phyloP scores from a whole-genome alignment of 2,888 invertebrate genomes.

The Diarsia rubi region DNA sequence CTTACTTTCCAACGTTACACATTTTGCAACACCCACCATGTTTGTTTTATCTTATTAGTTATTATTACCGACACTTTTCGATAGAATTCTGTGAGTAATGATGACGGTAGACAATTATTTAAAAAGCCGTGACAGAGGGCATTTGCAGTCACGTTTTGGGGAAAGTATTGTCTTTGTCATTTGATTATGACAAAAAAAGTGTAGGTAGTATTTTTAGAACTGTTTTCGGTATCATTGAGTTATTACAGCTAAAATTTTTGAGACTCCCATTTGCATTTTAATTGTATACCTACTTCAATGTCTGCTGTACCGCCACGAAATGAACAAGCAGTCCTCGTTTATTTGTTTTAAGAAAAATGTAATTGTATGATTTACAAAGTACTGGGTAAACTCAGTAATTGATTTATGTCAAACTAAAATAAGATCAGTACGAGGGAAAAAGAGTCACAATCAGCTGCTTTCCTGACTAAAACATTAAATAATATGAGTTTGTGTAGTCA shows the following conservation, averaged over 20 bases:
- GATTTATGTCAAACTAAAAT: too few relatives aligned
- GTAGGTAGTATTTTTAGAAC: not conserved
- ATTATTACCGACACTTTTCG: slow-evolving; percentile 40
- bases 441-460: too few relatives aligned
- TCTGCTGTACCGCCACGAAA: not conserved
- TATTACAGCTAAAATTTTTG: not conserved
- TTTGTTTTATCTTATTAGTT: slow-evolving; percentile 66
- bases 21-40: slow-evolving; percentile 72
- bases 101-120: slow-evolving; percentile 16
- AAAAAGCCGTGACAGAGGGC: slow-evolving; percentile 17
- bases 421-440: too few relatives aligned
- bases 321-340: too few relatives aligned
- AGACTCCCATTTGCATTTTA: not conserved
- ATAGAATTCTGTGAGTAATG: slow-evolving; percentile 46
- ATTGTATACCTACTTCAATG: not conserved
- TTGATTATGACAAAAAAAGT: slow-evolving; percentile 2
- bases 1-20: slow-evolving; percentile 78
- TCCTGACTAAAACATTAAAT: too few relatives aligned
- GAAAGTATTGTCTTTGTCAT: slow-evolving; percentile 23
- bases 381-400: not conserved
- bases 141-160: not conserved
- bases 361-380: too few relatives aligned
- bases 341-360: too few relatives aligned
- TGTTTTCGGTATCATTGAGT: not conserved
- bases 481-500: too few relatives aligned